Percentiles rank a stretch among this genome's conserved stretches.
Evolutionary conservation across 2,888 invertebrate species (phyloP).

Genomic region (Nephrotoma guestfalica): DNA sequence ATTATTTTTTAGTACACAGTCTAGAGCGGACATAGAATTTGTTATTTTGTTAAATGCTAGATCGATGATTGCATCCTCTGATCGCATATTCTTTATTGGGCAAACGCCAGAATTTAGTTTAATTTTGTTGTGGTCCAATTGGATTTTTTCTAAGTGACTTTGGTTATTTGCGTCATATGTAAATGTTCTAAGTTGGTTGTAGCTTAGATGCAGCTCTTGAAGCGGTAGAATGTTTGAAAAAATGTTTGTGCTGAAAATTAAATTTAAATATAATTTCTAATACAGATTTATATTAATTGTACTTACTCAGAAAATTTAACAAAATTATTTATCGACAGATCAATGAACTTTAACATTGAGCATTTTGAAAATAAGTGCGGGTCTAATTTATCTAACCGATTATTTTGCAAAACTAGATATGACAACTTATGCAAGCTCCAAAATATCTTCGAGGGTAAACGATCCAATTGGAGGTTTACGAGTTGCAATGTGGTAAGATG

Average conservation of each 20-base stretch:
- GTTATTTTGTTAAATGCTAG: neutral
- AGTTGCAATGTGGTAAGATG: neutral
- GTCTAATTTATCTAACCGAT: neutral
- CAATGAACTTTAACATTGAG: neutral
- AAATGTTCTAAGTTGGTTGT: neutral
- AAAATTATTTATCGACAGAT: neutral
- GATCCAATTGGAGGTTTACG: neutral
- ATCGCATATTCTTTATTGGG: neutral
- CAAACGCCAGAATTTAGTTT: neutral
- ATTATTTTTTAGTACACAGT: neutral
- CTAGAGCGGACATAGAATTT: neutral
- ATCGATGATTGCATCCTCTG: neutral
- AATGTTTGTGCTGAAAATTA: neutral
- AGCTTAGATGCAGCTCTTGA: neutral
- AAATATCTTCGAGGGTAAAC: neutral
- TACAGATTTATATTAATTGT: neutral
- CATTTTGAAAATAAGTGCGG: neutral
- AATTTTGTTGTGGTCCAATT: neutral
- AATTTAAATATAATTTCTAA: neutral
- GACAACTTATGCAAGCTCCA: neutral
- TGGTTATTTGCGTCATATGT: neutral
- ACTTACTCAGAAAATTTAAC: neutral
- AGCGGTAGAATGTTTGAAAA: neutral
- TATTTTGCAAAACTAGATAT: neutral
- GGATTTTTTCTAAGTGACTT: neutral